These are phyloP conservation scores for Muscicapa comitata DNA, from an alignment of 2,797 vertebrate species.

Conservation along the genomic window DNA sequence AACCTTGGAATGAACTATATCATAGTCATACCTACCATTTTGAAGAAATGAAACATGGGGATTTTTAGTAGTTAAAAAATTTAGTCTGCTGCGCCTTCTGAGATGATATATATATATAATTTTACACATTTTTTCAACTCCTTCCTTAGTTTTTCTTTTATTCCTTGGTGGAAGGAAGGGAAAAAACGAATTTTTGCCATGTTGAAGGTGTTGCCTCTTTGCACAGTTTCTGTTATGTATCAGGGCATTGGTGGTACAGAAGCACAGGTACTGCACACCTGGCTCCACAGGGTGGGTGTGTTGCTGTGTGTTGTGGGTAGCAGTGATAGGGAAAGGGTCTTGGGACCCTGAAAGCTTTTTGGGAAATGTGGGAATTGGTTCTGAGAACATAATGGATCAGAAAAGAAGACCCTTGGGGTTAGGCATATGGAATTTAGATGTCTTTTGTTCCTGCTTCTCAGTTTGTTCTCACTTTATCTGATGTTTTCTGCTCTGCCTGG, in stretches of 20 bases:
- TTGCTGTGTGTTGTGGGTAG: not conserved
- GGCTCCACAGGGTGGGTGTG: not conserved
- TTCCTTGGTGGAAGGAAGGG: not conserved
- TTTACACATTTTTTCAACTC: not conserved
- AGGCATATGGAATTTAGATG: rapidly evolving
- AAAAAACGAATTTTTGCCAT: not conserved
- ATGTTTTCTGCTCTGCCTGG: not conserved
- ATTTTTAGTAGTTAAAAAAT: not conserved
- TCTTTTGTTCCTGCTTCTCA: not conserved
- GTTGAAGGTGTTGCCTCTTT: not conserved
- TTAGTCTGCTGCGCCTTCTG: not conserved
- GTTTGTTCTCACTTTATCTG: not conserved
- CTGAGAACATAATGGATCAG: not conserved
- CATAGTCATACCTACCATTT: not conserved
- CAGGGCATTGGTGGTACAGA: not conserved
- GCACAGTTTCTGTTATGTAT: not conserved
- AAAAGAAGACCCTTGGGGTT: not conserved
- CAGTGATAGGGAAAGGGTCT: not conserved
- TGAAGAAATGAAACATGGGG: not conserved
- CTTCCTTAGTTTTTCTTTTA: not conserved
- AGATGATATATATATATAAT: not conserved
- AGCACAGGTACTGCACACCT: not conserved
- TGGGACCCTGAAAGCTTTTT: not conserved
- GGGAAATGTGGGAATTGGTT: not conserved
- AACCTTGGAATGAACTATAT: not conserved